Evolutionary conservation across 2,888 invertebrate species (phyloP).

Genomic region (Copidosoma aretas): DNA sequence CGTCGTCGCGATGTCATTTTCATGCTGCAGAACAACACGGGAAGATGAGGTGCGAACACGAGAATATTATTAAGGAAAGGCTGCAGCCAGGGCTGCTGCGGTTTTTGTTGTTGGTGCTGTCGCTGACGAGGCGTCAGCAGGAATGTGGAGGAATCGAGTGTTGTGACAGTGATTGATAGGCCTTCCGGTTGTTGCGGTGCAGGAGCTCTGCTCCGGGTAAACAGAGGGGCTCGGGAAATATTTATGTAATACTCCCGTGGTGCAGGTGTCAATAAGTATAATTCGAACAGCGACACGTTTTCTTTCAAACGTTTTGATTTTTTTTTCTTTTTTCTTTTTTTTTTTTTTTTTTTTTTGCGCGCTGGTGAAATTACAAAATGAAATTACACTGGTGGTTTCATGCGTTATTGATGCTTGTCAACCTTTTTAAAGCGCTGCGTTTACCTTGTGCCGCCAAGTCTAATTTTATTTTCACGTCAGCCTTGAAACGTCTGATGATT

Average conservation of each 20-base stretch:
- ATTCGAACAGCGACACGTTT: no score
- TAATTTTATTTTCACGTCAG: no score
- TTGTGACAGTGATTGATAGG: slow-evolving; percentile 22
- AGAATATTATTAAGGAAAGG: not conserved
- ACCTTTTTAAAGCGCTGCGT: not conserved
- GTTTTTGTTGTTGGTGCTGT: not conserved
- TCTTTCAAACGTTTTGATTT: no score
- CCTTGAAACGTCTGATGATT: no score
- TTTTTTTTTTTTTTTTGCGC: no score
- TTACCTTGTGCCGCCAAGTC: no score
- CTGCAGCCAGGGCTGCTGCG: not conserved
- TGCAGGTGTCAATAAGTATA: no score
- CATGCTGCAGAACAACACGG: not conserved
- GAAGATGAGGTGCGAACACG: not conserved
- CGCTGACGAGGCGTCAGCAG: not conserved
- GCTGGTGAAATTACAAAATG: no score
- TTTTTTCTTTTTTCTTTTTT: no score
- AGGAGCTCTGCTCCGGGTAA: no score
- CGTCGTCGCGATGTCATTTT: not conserved
- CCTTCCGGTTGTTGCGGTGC: slow-evolving; percentile 7
- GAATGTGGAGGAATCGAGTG: not conserved
- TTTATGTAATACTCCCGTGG: not conserved
- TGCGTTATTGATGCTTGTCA: not conserved
- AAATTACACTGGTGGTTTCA: not conserved
- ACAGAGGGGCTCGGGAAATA: slow-evolving; percentile 5